Evolutionary conservation across 2,797 vertebrate species (phyloP), one percentile per base, ranked within the genome.

Genomic region (Aythya fuligula): DNA sequence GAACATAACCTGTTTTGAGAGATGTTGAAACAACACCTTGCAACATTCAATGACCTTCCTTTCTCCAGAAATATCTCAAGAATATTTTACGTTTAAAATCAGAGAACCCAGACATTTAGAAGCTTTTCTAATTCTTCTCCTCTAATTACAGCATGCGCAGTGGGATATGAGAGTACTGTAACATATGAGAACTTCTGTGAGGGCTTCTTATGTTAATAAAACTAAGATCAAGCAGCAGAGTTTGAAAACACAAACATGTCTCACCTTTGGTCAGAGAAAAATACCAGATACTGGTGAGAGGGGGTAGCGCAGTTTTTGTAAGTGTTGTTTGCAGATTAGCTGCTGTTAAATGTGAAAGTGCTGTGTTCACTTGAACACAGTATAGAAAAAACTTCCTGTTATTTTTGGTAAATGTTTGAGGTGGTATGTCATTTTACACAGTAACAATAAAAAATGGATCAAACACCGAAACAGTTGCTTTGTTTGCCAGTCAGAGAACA

Each of bases 401-500:
- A 83, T 70, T 97, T 97, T 96, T 54, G 49, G 45, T 85, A 85
- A 95, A 90, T 94, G 90, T 95, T 97, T 98, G 97, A 97, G 96
- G 94, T 69, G 90, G 49, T 65, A 2, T 96, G 95, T 95, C 93
- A 83, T 93, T 97, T 98, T 95, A 92, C 56, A 85, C 13, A 88
- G 84, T 79, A 85, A 91, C 56, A 83, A 78, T 94, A 82, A 96
- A 90, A 96, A 87, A 95, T 86, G 88, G 95, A 97, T 97, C 96
- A 97, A 96, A 97, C 96, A 96, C 41, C 5, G 3, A 96, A 98
- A 97, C 90, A 97, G 89, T 93, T 95, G 81, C 90, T 98, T 97
- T 97, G 95, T 97, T 98, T 98, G 95, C 94, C 95, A 96, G 88
- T 97, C 97, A 96, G 69, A 91, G 94, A 97, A 98, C 90, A 97